Evolutionary conservation across 2,113 vertebrate species (phyloP).

Genomic region (Nematolebias whitei): DNA sequence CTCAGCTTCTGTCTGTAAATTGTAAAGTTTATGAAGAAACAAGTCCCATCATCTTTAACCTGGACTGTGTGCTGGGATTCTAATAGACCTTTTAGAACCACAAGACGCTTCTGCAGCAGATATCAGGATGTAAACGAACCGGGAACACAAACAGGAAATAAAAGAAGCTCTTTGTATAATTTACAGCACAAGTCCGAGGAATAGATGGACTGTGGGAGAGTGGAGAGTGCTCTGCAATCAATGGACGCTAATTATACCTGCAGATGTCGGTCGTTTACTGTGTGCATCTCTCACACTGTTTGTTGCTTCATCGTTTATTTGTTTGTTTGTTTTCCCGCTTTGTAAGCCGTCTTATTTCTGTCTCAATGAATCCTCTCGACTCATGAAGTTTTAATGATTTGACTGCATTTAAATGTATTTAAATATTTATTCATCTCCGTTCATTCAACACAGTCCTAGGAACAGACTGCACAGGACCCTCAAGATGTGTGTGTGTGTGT

Average conservation of each 20-base stretch:
- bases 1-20: too few relatives aligned
- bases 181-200: conserved; percentile 34
- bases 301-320: conserved; percentile 13
- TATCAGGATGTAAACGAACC: too few relatives aligned
- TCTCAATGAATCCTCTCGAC: neutral
- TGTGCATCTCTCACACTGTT: neutral
- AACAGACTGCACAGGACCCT: too few relatives aligned
- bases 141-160: conserved; percentile 25
- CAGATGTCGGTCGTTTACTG: conserved; percentile 1
- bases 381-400: neutral
- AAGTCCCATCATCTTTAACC: too few relatives aligned
- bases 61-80: too few relatives aligned
- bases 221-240: conserved; percentile 46
- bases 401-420: neutral
- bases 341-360: neutral
- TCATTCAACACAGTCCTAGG: too few relatives aligned
- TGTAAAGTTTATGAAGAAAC: too few relatives aligned
- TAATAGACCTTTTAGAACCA: too few relatives aligned
- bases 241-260: conserved; percentile 47
- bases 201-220: conserved; percentile 24
- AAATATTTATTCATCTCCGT: too few relatives aligned
- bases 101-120: too few relatives aligned
- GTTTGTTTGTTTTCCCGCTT: neutral
- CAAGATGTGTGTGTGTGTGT: too few relatives aligned
- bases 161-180: neutral